A percentile compares a stretch with the other conserved stretches of the same genome.
phyloP scores from a whole-genome alignment of 2,113 vertebrate genomes.

The Thinocorus orbignyianus region DNA sequence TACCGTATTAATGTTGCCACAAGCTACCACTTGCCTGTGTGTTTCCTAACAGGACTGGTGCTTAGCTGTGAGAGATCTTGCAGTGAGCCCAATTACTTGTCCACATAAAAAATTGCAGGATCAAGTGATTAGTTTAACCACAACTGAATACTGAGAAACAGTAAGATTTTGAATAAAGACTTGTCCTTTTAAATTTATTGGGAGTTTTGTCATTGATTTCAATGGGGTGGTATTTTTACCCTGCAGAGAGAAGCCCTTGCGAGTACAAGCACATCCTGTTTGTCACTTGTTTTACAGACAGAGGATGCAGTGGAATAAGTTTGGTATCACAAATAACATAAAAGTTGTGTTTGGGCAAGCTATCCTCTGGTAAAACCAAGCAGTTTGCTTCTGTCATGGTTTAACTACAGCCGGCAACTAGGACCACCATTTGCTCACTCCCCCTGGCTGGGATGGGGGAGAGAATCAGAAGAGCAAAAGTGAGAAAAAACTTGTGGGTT shows the following conservation, averaged over 20 bases:
- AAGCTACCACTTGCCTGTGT: neutral
- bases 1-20: neutral
- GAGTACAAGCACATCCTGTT: neutral
- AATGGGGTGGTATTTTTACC: neutral
- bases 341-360: neutral
- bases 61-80: neutral
- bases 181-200: neutral
- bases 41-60: neutral
- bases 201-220: neutral
- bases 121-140: neutral
- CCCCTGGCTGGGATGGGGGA: neutral
- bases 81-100: neutral
- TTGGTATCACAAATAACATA: neutral
- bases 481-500: neutral
- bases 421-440: neutral
- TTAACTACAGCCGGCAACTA: neutral
- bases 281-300: neutral
- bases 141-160: neutral
- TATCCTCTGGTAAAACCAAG: neutral
- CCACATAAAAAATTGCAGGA: neutral
- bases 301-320: neutral
- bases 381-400: neutral
- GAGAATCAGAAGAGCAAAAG: neutral
- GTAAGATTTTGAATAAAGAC: neutral
- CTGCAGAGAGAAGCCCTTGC: neutral